Evolutionary conservation across 2,797 vertebrate genomes (phyloP).

Genomic region (Catostomus latipinnis): DNA sequence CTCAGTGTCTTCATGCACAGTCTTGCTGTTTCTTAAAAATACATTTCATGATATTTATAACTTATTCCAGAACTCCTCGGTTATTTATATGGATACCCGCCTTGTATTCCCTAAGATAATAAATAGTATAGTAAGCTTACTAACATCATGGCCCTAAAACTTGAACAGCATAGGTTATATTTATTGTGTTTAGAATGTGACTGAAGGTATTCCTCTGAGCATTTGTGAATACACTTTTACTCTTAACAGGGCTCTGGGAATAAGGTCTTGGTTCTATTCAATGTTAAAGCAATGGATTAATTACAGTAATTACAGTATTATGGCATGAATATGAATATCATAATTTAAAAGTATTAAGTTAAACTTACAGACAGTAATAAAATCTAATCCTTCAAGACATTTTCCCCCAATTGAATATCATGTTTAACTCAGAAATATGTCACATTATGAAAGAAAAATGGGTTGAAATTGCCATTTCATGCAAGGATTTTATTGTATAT

Average conservation of each 20-base stretch:
- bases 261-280: background rate
- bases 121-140: background rate
- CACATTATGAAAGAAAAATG: too few relatives aligned
- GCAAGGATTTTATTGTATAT: too few relatives aligned
- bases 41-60: background rate
- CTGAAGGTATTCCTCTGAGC: slow-evolving; percentile 38
- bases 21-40: background rate
- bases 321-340: too few relatives aligned
- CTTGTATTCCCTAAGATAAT: background rate
- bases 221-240: background rate
- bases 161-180: slow-evolving; percentile 53
- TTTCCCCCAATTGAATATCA: too few relatives aligned
- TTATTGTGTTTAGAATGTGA: slow-evolving; percentile 35
- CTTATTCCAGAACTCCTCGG: background rate
- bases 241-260: too few relatives aligned
- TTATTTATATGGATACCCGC: background rate
- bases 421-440: too few relatives aligned
- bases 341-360: background rate
- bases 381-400: too few relatives aligned
- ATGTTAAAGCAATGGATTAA: slow-evolving; percentile 43
- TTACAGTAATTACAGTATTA: slow-evolving; percentile 18
- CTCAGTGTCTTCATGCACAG: background rate
- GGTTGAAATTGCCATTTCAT: too few relatives aligned
- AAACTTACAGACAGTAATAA: too few relatives aligned
- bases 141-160: slow-evolving; percentile 52